Evolutionary conservation across 2,888 invertebrate species (phyloP).

Genomic region (Euclidia mi): DNA sequence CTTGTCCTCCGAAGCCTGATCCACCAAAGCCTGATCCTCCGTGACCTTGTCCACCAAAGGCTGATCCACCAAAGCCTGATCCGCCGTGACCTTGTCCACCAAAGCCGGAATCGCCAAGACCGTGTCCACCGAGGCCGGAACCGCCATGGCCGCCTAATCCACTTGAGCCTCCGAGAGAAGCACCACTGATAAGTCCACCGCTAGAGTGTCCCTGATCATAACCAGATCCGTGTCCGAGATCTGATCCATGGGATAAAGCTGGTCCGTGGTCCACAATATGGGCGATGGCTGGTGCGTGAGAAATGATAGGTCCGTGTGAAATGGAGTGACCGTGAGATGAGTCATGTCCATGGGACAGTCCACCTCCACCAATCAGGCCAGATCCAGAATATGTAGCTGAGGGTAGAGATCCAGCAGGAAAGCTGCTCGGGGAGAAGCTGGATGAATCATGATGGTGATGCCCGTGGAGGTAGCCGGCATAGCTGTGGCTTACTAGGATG

Average conservation of each 20-base stretch:
- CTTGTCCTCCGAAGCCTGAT: conserved; percentile 5
- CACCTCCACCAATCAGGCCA: conserved; percentile 41
- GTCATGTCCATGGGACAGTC: conserved; percentile 22
- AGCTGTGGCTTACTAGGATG: conserved; percentile 79
- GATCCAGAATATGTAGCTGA: conserved; percentile 79
- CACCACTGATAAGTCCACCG: conserved; percentile 8
- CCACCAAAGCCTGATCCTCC: neutral
- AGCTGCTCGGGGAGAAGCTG: conserved; percentile 83
- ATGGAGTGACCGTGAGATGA: conserved; percentile 20
- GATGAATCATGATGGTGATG: conserved; percentile 65
- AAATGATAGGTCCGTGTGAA: conserved; percentile 10
- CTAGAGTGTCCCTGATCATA: conserved; percentile 7
- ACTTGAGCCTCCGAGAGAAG: conserved; percentile 8
- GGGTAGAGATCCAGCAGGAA: conserved; percentile 81
- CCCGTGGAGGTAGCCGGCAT: conserved; percentile 76
- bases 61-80: neutral
- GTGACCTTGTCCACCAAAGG: conserved; percentile 5
- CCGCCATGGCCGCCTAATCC: conserved; percentile 7
- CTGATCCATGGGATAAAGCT: conserved; percentile 1
- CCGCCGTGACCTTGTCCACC: conserved; percentile 5
- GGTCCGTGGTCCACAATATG: conserved; percentile 10
- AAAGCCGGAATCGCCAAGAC: neutral
- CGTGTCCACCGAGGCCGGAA: neutral
- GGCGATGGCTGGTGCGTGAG: conserved; percentile 6
- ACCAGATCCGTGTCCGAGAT: conserved; percentile 10